Conservation (phyloP, 2,797 vertebrate species). For the Ispidina lecontei region DNA sequence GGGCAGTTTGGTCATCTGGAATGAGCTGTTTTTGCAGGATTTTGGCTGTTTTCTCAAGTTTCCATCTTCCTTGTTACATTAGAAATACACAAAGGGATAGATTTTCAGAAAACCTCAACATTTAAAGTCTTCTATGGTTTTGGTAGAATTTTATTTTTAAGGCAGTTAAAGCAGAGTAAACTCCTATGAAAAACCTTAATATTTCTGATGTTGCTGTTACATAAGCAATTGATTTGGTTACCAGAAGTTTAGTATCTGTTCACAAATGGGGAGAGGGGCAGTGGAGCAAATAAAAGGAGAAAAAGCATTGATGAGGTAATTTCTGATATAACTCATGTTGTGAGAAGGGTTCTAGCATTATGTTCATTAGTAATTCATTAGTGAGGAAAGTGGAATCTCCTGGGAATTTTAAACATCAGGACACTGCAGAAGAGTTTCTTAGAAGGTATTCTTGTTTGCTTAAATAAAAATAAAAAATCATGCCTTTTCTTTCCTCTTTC, state of each 20-base stretch:
- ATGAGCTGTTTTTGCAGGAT: neutral
- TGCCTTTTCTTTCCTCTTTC: slow-evolving; percentile 43
- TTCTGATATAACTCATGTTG: neutral
- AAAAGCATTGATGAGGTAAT: neutral
- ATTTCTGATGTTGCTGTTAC: neutral
- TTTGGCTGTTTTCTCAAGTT: neutral
- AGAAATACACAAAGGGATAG: neutral
- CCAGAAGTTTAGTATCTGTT: neutral
- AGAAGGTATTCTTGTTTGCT: slow-evolving; percentile 66
- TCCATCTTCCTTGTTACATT: neutral
- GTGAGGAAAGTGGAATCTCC: neutral
- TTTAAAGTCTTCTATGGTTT: neutral
- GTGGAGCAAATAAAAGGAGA: neutral
- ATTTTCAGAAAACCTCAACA: neutral
- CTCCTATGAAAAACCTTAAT: neutral
- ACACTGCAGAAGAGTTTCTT: slow-evolving; percentile 35
- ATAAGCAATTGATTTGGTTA: neutral
- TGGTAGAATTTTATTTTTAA: neutral
- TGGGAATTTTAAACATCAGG: neutral
- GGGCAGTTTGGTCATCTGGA: neutral
- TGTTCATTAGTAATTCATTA: neutral
- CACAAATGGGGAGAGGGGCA: neutral
- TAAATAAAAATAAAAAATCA: slow-evolving; percentile 78
- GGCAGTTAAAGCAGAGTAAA: neutral
- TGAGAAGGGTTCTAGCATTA: slow-evolving; percentile 1